Conservation (phyloP, 2,113 vertebrate genomes). For the Lichenostomus cassidix region DNA sequence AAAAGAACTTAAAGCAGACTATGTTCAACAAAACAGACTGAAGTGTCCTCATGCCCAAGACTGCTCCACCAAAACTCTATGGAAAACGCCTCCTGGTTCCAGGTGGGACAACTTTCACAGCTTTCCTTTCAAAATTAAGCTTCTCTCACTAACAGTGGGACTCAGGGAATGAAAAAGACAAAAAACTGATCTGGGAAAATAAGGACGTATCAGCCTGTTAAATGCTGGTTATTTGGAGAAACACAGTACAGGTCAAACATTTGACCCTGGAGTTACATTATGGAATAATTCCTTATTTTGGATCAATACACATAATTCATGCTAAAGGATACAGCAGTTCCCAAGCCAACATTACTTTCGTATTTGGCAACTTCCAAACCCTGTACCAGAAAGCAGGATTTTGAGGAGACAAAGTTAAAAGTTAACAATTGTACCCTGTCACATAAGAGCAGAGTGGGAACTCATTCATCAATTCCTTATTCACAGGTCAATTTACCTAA, state of each 20-base stretch:
- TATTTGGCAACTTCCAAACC: neutral
- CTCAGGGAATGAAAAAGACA: neutral
- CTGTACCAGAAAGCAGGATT: neutral
- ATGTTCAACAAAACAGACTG: neutral
- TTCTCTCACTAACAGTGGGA: neutral
- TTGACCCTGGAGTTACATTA: neutral
- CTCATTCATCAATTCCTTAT: neutral
- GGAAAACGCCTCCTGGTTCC: neutral
- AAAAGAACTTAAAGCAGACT: neutral
- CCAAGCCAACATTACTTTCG: neutral
- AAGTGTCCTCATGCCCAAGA: neutral
- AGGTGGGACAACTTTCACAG: neutral
- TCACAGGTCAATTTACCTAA: neutral
- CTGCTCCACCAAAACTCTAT: neutral
- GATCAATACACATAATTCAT: neutral
- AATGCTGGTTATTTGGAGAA: neutral
- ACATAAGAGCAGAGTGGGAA: neutral
- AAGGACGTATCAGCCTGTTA: neutral
- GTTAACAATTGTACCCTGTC: rapidly evolving
- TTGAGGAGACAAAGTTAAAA: neutral
- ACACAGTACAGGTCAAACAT: neutral
- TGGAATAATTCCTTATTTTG: neutral
- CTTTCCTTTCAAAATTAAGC: neutral
- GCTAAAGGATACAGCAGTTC: neutral
- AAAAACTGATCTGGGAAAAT: neutral